A percentile compares a stretch with the other conserved stretches of the same genome.
These are phyloP conservation scores for Drosophila yakuba DNA, from an alignment of 1,140 invertebrate species.

Conservation along the genomic window DNA sequence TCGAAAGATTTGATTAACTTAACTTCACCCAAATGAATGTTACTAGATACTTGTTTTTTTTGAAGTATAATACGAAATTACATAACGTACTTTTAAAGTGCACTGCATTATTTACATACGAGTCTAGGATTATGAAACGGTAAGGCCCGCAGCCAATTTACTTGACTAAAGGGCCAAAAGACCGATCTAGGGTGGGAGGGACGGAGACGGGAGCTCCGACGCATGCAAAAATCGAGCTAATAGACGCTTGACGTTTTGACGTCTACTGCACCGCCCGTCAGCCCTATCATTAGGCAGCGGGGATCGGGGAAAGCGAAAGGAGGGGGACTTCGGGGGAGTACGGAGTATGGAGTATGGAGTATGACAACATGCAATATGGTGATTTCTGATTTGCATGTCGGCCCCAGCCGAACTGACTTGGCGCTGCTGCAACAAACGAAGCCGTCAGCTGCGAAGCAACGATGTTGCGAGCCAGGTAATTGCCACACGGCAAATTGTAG, in stretches of 20 bases:
- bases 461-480: conserved; percentile 60
- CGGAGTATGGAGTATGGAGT: conserved; percentile 33
- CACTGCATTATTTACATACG: conserved; percentile 36
- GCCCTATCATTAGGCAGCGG: conserved; percentile 67
- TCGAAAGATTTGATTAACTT: too few relatives aligned
- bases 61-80: too few relatives aligned
- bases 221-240: conserved; percentile 67
- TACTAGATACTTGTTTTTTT: too few relatives aligned
- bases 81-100: conserved; percentile 14
- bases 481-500: conserved; percentile 39
- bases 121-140: conserved; percentile 48
- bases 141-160: conserved; percentile 39
- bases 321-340: conserved; percentile 20
- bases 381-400: conserved; percentile 80
- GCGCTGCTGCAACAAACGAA: conserved; percentile 69
- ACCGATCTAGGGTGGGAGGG: not conserved
- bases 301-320: not conserved
- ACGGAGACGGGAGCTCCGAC: conserved; percentile 25
- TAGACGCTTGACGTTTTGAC: conserved; percentile 82
- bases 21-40: too few relatives aligned
- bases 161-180: conserved; percentile 21
- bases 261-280: conserved; percentile 65
- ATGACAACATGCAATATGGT: conserved; percentile 80
- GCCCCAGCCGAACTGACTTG: conserved; percentile 33
- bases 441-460: conserved; percentile 63